Evolutionary conservation across 1,140 invertebrate species (phyloP), one percentile per base, ranked within the genome.

Genomic region (Drosophila littoralis): DNA sequence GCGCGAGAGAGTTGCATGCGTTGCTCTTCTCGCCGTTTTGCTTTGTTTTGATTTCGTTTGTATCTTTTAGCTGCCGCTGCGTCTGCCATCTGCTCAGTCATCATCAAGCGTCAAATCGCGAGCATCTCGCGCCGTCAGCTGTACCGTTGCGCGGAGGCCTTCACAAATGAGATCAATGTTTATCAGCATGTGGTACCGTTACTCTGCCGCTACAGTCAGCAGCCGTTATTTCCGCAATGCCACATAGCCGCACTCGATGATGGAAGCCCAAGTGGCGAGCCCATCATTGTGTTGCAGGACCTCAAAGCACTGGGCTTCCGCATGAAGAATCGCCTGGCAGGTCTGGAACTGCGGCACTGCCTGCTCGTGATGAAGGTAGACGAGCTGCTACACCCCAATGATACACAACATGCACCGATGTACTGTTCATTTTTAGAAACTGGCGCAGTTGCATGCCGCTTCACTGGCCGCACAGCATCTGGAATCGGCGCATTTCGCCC

Each of bases 61-160:
- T 33, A 40, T 45, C 10, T 48, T 66, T 51, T 59, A 85, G 82
- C 79, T 40, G 15, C 22, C 13, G 17, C 28, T 58, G 64, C 12
- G 46, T 3, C 55, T n/a, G 57, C 59, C 75, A 81, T 60, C 68
- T 73, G 61, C 50, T 89, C 84, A 13, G 60, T 92, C 7, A 92
- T 92, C 38, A 77, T 92, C 7, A 92, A 92, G 68, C 76, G 91
- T 8, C 91, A 92, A 75, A 91, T 92, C 67, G 65, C 89, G 33
- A 92, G 86, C 58, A 75, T 79, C 57, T 90, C 90, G 1, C 83
- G 91, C 8, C 80, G 91, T 1, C 75, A 90, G 64, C 78, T 92
- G 0, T 92, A 92, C 65, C 82, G 91, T 10, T 92, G 91, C 51
- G 78, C 81, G 36, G 86, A 91, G 77, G 91, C 91, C 22, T 92